Percentiles rank a stretch among this genome's conserved stretches.
Conservation (phyloP, 2,888 invertebrate genomes). For the Microctonus aethiopoides region DNA sequence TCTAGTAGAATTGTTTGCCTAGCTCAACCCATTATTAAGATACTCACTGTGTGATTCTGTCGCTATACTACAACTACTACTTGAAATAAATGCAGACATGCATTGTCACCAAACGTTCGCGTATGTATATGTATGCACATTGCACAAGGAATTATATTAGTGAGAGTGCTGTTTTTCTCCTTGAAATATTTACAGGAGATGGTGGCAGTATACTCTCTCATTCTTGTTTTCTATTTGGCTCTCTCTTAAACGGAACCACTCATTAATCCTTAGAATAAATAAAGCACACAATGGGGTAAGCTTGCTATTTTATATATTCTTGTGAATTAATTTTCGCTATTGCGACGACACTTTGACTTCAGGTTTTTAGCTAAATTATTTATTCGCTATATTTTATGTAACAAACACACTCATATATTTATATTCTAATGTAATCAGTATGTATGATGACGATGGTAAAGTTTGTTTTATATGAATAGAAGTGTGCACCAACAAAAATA, state of each 20-base stretch:
- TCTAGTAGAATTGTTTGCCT: slow-evolving; percentile 39
- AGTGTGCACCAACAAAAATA: background rate
- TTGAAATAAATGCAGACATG: background rate
- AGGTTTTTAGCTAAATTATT: too few relatives aligned
- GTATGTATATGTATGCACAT: background rate
- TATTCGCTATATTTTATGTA: too few relatives aligned
- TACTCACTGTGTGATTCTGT: background rate
- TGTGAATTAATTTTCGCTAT: too few relatives aligned
- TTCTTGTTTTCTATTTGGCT: too few relatives aligned
- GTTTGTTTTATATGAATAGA: background rate
- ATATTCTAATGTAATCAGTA: too few relatives aligned
- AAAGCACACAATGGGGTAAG: background rate
- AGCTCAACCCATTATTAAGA: slow-evolving; percentile 34
- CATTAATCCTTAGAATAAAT: slow-evolving; percentile 19
- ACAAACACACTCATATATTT: too few relatives aligned
- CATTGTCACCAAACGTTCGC: background rate
- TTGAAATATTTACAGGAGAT: background rate
- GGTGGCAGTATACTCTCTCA: background rate
- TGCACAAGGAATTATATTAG: slow-evolving; percentile 31
- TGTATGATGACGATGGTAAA: too few relatives aligned
- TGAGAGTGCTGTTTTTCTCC: background rate
- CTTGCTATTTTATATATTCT: too few relatives aligned
- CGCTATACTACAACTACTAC: background rate
- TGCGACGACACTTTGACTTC: too few relatives aligned
- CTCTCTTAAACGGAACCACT: background rate